These are phyloP conservation scores for Centropus unirufus DNA, from an alignment of 2,113 vertebrate genomes.

Conservation along the genomic window DNA sequence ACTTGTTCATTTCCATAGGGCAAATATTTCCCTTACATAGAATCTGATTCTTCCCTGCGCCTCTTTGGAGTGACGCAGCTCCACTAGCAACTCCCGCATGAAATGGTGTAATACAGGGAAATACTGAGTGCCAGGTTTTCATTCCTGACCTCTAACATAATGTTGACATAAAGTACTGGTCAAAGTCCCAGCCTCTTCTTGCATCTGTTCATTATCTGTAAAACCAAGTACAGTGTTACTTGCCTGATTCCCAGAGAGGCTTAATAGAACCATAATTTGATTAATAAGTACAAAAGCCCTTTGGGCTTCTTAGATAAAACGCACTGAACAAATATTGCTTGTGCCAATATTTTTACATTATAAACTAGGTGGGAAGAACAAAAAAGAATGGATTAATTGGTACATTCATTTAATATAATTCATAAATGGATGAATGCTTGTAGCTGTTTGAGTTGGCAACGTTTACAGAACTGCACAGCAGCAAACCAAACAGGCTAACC, in stretches of 20 bases:
- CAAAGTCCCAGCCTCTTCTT: not conserved
- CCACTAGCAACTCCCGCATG: not conserved
- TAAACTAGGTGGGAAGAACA: not conserved
- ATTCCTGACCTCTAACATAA: not conserved
- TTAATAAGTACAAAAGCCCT: not conserved
- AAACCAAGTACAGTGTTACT: not conserved
- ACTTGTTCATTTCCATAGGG: not conserved
- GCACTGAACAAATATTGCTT: not conserved
- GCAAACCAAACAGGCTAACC: not conserved
- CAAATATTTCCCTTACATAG: not conserved
- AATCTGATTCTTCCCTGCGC: not conserved
- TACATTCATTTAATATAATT: not conserved
- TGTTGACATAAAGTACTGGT: not conserved
- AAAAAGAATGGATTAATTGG: slow-evolving; percentile 1
- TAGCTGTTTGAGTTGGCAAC: not conserved
- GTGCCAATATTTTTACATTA: not conserved
- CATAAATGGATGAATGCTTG: not conserved
- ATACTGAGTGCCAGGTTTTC: not conserved
- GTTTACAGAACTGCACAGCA: not conserved
- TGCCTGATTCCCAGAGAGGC: not conserved
- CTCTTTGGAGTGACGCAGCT: not conserved
- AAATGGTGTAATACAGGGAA: not conserved
- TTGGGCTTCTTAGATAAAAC: slow-evolving; percentile 3
- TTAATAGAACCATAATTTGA: not conserved
- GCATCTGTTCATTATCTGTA: not conserved